phyloP scores from a whole-genome alignment of 1,140 invertebrate species.

The Euglossa dilemma region DNA sequence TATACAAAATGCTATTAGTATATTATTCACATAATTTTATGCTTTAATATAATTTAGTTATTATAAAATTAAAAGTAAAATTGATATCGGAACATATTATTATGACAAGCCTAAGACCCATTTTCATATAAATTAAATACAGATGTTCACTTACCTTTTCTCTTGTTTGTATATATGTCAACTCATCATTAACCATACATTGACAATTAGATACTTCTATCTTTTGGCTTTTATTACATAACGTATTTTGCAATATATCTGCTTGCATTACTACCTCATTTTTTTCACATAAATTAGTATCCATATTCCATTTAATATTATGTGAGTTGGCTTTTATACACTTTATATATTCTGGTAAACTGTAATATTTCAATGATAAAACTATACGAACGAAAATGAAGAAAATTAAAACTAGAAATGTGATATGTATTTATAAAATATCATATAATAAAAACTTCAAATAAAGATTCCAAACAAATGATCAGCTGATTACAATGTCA shows the following conservation, averaged over 20 bases:
- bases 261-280: conserved; percentile 7
- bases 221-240: conserved; percentile 27
- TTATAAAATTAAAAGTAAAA: neutral
- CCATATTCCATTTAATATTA: conserved; percentile 45
- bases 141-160: conserved; percentile 29
- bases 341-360: conserved; percentile 38
- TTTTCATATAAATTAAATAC: neutral
- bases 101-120: neutral
- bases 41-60: neutral
- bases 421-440: neutral
- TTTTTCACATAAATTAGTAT: conserved; percentile 26
- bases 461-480: conserved; percentile 20
- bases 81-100: neutral
- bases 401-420: neutral
- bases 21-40: neutral
- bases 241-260: neutral
- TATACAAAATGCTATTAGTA: neutral
- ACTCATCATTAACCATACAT: conserved; percentile 30
- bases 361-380: conserved; percentile 31
- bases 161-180: conserved; percentile 21
- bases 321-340: conserved; percentile 7
- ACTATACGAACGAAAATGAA: conserved; percentile 13
- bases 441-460: neutral
- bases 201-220: conserved; percentile 28
- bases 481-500: conserved; percentile 40